Conservation (phyloP, 2,113 vertebrate species). For the Laticauda laticaudata region DNA sequence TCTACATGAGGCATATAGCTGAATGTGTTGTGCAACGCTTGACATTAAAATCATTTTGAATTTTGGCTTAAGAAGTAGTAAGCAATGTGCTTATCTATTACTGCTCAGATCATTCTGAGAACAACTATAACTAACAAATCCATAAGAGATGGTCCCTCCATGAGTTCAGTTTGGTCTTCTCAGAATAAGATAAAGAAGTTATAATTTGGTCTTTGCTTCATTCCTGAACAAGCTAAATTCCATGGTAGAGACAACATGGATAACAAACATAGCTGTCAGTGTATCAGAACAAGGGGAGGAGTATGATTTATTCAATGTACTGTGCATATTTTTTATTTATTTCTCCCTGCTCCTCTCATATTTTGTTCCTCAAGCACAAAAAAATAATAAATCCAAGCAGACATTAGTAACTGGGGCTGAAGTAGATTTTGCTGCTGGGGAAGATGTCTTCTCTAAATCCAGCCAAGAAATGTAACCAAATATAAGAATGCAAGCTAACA, state of each 20-base stretch:
- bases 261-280: neutral
- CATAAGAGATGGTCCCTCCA: neutral
- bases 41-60: neutral
- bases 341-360: neutral
- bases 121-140: neutral
- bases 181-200: neutral
- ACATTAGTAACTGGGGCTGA: neutral
- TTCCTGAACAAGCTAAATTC: neutral
- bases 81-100: neutral
- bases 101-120: neutral
- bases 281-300: neutral
- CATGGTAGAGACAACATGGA: neutral
- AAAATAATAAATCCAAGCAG: neutral
- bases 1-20: neutral
- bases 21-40: neutral
- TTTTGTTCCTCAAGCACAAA: neutral
- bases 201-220: neutral
- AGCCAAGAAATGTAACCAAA: neutral
- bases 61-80: neutral
- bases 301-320: neutral
- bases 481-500: neutral
- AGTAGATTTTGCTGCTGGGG: neutral
- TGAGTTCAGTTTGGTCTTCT: neutral
- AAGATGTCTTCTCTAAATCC: neutral
- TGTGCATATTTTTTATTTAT: neutral